A percentile compares a stretch with the other conserved stretches of the same genome.
These are phyloP conservation scores for Presbytis comata DNA, from an alignment of 2,797 vertebrate genomes.

Conservation along the genomic window DNA sequence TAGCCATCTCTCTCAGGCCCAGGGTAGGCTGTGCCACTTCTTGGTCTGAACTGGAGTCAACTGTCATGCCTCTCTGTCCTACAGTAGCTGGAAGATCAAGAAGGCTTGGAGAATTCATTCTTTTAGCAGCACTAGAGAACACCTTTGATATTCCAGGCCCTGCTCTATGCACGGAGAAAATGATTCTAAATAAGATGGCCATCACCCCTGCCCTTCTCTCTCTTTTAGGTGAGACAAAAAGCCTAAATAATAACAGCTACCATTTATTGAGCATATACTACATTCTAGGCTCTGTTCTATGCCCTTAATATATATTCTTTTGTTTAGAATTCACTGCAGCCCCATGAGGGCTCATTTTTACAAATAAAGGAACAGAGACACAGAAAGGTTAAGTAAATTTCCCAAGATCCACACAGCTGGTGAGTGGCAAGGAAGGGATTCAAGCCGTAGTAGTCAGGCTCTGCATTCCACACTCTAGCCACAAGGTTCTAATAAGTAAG, in stretches of 20 bases:
- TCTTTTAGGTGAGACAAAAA: neutral
- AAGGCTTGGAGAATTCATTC: too few relatives aligned
- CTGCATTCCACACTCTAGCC: neutral
- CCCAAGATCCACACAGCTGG: neutral
- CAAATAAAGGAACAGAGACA: neutral
- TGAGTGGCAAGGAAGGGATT: neutral
- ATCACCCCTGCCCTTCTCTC: neutral
- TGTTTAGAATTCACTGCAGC: neutral
- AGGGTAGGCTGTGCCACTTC: neutral
- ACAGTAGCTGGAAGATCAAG: neutral
- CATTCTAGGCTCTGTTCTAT: neutral
- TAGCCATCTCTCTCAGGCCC: neutral
- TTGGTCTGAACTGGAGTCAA: neutral
- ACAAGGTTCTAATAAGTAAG: neutral
- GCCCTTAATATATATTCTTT: neutral
- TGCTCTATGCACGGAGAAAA: neutral
- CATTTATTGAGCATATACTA: neutral
- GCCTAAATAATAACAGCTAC: neutral
- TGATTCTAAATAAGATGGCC: neutral
- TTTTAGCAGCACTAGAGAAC: neutral
- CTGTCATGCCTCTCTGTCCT: neutral
- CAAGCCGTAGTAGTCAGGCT: neutral
- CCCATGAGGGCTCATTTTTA: neutral
- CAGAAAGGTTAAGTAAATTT: neutral
- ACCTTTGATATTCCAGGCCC: neutral